phyloP scores from a whole-genome alignment of 2,113 vertebrate genomes.

The Mustela lutreola region DNA sequence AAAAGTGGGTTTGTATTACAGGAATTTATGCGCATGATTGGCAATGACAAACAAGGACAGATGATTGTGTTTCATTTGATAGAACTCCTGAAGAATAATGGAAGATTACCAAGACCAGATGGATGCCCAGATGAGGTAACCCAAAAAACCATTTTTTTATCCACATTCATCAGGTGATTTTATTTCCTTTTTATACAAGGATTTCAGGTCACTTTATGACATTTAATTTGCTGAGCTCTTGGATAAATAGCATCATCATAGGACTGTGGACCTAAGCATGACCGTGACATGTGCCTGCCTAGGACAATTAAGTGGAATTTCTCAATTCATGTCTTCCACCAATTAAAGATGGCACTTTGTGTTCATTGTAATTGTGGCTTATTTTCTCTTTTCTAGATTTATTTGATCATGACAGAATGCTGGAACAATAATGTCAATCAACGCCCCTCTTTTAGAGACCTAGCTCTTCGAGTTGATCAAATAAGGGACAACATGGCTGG shows the following conservation, averaged over 20 bases:
- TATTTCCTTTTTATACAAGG: constrained; percentile 39
- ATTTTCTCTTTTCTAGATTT: constrained; percentile 89
- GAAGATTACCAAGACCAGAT: constrained; percentile 93
- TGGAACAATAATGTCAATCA: constrained; percentile 91
- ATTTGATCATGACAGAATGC: constrained; percentile 94
- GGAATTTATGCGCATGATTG: constrained; percentile 99
- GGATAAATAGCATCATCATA: not conserved
- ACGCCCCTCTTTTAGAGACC: constrained; percentile 93
- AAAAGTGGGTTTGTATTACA: constrained; percentile 83
- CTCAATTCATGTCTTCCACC: not conserved
- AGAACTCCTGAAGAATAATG: constrained; percentile 95
- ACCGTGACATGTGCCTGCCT: not conserved
- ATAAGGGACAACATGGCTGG: constrained; percentile 90
- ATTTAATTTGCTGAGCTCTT: constrained; percentile 28
- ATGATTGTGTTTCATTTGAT: constrained; percentile 99
- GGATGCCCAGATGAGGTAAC: constrained; percentile 94
- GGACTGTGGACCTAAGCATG: not conserved
- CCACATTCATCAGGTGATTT: not conserved
- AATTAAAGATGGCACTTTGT: not conserved
- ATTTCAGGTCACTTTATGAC: constrained; percentile 48
- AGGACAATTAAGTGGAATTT: not conserved
- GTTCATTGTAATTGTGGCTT: constrained; percentile 58
- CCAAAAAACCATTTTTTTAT: constrained; percentile 23
- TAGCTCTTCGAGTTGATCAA: constrained; percentile 91
- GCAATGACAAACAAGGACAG: constrained; percentile 98